Conservation (phyloP, 1,140 invertebrate species). For the Coptotermes formosanus region DNA sequence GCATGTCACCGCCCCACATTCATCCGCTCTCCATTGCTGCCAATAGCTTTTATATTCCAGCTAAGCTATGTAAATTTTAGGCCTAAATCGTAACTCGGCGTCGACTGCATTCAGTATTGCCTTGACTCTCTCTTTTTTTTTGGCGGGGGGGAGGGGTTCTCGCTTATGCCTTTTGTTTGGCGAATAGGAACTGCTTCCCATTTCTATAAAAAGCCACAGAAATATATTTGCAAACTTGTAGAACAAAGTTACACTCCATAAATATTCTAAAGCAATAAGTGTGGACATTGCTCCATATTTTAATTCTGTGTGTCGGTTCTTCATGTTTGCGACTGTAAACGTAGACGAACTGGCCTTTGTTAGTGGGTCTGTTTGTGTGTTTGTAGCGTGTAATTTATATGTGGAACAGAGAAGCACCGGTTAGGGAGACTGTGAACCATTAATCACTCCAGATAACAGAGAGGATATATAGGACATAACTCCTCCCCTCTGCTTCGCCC, state of each 20-base stretch:
- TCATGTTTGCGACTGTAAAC: background rate
- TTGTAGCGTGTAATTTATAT: conserved; percentile 7
- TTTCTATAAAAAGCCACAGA: background rate
- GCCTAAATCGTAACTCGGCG: background rate
- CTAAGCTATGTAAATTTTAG: background rate
- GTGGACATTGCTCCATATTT: background rate
- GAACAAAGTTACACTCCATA: background rate
- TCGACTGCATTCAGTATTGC: background rate
- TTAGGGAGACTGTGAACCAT: background rate
- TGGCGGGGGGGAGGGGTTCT: too few species aligned
- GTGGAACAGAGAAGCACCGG: background rate
- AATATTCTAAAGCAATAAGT: background rate
- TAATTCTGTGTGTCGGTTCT: background rate
- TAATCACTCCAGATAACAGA: background rate
- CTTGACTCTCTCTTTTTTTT: background rate
- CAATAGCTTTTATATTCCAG: background rate
- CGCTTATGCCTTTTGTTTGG: background rate
- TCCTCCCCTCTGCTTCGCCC: background rate
- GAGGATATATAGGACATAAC: background rate
- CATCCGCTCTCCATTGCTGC: background rate
- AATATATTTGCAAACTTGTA: background rate
- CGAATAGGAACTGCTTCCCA: background rate
- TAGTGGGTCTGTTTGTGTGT: background rate
- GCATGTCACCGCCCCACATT: background rate
- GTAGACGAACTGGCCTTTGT: background rate